Conservation (phyloP, 2,888 invertebrate genomes). For the Atrina japonica region DNA sequence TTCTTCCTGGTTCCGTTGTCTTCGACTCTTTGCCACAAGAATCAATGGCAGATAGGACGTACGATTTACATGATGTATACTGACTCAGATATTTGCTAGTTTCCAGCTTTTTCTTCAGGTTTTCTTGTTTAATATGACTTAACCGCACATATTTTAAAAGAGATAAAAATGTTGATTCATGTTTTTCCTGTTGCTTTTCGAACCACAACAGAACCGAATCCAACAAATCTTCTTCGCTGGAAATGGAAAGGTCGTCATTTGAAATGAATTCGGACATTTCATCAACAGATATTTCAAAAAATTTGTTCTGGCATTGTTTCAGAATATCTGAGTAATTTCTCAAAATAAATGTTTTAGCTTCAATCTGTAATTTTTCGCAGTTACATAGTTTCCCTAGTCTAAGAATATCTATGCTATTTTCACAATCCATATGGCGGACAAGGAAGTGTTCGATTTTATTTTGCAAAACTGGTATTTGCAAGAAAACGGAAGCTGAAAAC, state of each 20-base stretch:
- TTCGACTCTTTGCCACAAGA: slow-evolving; percentile 3
- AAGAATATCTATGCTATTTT: slow-evolving; percentile 87
- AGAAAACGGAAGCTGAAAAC: slow-evolving; percentile 48
- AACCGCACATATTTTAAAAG: slow-evolving; percentile 39
- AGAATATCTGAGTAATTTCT: background rate
- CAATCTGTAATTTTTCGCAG: background rate
- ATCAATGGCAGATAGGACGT: slow-evolving; percentile 33
- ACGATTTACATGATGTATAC: slow-evolving; percentile 12
- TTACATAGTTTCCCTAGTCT: slow-evolving; percentile 83
- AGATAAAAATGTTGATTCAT: slow-evolving; percentile 7
- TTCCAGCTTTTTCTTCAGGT: slow-evolving; percentile 25
- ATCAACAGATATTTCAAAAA: slow-evolving; percentile 74
- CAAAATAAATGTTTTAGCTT: background rate
- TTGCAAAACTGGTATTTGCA: slow-evolving; percentile 53
- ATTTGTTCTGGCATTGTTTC: background rate
- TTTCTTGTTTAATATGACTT: slow-evolving; percentile 24
- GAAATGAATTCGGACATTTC: slow-evolving; percentile 89
- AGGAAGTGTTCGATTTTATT: slow-evolving; percentile 85
- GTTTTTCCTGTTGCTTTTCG: slow-evolving; percentile 24
- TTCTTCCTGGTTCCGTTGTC: slow-evolving; percentile 28
- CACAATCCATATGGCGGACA: slow-evolving; percentile 13
- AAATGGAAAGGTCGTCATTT: slow-evolving; percentile 91
- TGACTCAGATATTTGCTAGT: slow-evolving; percentile 23
- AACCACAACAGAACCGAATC: slow-evolving; percentile 87
- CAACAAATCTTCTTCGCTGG: slow-evolving; percentile 90